phyloP scores from a whole-genome alignment of 2,113 vertebrate genomes.

The Nycticryphes semicollaris region DNA sequence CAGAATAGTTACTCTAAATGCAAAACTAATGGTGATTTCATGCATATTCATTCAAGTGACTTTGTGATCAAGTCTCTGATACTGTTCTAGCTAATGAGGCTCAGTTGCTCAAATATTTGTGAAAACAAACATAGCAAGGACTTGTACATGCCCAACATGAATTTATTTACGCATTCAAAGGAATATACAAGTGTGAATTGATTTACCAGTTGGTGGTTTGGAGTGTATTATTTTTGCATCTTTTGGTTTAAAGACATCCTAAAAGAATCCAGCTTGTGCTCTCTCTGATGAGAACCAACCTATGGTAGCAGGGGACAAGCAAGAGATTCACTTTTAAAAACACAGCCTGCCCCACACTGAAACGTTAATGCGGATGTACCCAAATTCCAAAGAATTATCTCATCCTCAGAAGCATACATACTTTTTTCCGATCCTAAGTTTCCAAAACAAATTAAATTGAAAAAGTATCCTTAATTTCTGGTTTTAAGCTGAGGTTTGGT shows the following conservation, averaged over 20 bases:
- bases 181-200: slow-evolving; percentile 26
- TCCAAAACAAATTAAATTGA: background rate
- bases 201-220: slow-evolving; percentile 19
- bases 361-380: rapidly evolving
- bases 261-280: background rate
- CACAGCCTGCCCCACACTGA: background rate
- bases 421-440: background rate
- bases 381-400: background rate
- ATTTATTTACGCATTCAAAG: slow-evolving; percentile 36
- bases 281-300: background rate
- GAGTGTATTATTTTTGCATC: background rate
- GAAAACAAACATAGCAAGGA: slow-evolving; percentile 43
- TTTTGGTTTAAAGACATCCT: background rate
- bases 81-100: slow-evolving; percentile 36
- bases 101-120: slow-evolving; percentile 36
- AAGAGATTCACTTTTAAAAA: background rate
- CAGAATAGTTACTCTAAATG: slow-evolving; percentile 17
- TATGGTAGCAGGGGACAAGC: background rate
- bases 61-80: background rate
- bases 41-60: slow-evolving; percentile 38
- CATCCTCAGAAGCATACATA: background rate
- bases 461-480: background rate
- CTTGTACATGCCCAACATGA: slow-evolving; percentile 11
- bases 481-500: background rate
- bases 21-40: slow-evolving; percentile 54